Conservation (phyloP, 2,797 vertebrate species). For the Arnoldichthys spilopterus region DNA sequence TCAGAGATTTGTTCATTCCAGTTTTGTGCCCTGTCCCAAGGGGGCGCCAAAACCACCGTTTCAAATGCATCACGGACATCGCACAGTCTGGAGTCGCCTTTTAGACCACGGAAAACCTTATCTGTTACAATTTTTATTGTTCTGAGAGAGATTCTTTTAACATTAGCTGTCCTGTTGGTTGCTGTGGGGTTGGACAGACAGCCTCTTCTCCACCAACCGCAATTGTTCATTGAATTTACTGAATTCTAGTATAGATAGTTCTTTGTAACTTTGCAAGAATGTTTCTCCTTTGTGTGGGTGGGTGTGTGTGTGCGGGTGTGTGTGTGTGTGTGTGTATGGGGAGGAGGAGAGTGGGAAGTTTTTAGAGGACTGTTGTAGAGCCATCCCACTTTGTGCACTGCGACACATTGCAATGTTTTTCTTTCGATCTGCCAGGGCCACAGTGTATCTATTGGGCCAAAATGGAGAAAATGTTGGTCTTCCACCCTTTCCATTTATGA, state of each 20-base stretch:
- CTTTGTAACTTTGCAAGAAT: slow-evolving; percentile 46
- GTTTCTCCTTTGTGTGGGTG: slow-evolving; percentile 36
- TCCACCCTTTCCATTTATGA: slow-evolving; percentile 38
- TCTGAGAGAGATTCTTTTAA: slow-evolving; percentile 41
- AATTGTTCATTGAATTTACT: slow-evolving; percentile 31
- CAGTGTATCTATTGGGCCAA: slow-evolving; percentile 21
- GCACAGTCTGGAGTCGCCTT: slow-evolving; percentile 28
- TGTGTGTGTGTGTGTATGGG: slow-evolving; percentile 1
- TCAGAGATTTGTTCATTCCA: slow-evolving; percentile 46
- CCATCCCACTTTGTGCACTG: slow-evolving; percentile 69
- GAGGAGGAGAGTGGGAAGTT: slow-evolving; percentile 19
- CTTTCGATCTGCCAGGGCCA: slow-evolving; percentile 11
- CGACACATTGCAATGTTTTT: slow-evolving; percentile 57
- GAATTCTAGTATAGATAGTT: slow-evolving; percentile 45
- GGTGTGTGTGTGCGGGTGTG: slow-evolving; percentile 15
- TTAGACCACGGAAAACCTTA: slow-evolving; percentile 38
- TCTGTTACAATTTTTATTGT: slow-evolving; percentile 50
- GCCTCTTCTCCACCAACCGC: slow-evolving; percentile 45
- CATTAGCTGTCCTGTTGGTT: slow-evolving; percentile 21
- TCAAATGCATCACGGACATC: slow-evolving; percentile 9
- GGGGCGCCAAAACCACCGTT: slow-evolving; percentile 30
- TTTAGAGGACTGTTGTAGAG: slow-evolving; percentile 44
- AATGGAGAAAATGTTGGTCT: slow-evolving; percentile 53
- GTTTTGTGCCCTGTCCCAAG: slow-evolving; percentile 23
- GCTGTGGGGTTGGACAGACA: neutral